Percentiles rank a stretch among this genome's conserved stretches.
phyloP scores from a whole-genome alignment of 2,113 vertebrate genomes.

The Brienomyrus longianalis region DNA sequence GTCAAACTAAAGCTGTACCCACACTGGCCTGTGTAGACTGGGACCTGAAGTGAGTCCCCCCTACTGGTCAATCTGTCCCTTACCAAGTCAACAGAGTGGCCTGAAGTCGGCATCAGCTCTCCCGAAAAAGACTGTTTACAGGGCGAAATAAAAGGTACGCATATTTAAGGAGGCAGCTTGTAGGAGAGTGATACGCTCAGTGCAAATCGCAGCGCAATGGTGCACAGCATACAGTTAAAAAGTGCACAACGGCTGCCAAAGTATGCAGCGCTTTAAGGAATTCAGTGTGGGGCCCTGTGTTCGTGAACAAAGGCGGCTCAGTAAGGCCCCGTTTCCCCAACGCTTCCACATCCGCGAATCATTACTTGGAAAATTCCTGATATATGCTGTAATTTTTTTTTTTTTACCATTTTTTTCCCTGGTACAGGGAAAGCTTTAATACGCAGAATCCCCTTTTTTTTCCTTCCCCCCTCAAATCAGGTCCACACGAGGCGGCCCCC shows the following conservation, averaged over 20 bases:
- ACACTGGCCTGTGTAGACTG: background rate
- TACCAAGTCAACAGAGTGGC: background rate
- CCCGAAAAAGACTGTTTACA: slow-evolving; percentile 39
- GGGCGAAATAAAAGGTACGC: slow-evolving; percentile 26
- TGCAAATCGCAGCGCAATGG: slow-evolving; percentile 64
- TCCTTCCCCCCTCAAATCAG: slow-evolving; percentile 55
- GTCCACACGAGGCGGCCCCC: slow-evolving; percentile 61
- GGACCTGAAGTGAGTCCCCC: background rate
- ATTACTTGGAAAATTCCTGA: slow-evolving; percentile 99
- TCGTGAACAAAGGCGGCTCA: slow-evolving; percentile 98
- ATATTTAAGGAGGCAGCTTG: background rate
- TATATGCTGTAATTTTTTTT: slow-evolving; percentile 98
- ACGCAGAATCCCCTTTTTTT: slow-evolving; percentile 75
- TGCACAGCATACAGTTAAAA: slow-evolving; percentile 86
- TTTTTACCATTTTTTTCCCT: slow-evolving; percentile 60
- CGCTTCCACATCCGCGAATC: slow-evolving; percentile 99
- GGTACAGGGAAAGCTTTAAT: slow-evolving; percentile 81
- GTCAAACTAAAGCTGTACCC: background rate
- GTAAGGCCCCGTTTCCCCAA: slow-evolving; percentile 89
- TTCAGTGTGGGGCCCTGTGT: slow-evolving; percentile 90
- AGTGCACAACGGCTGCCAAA: slow-evolving; percentile 86
- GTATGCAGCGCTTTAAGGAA: slow-evolving; percentile 97
- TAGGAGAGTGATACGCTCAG: slow-evolving; percentile 50
- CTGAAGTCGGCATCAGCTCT: slow-evolving; percentile 28
- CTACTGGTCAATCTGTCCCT: background rate